A percentile compares a stretch with the other conserved stretches of the same genome.
phyloP scores from a whole-genome alignment of 2,888 invertebrate genomes.

The Agapetus fuscipes region DNA sequence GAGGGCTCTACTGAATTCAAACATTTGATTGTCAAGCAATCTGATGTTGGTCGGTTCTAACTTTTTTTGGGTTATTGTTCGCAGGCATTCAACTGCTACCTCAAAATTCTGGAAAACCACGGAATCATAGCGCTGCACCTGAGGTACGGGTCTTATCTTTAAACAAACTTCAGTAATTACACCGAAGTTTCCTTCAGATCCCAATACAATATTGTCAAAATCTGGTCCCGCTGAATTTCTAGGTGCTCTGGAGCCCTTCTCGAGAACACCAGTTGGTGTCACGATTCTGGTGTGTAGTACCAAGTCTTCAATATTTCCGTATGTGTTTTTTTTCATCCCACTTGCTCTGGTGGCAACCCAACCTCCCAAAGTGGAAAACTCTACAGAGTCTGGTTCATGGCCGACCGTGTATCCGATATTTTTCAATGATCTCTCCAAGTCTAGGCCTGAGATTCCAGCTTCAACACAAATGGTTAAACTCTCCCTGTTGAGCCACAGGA shows the following conservation, averaged over 20 bases:
- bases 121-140: constrained; percentile 81
- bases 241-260: constrained; percentile 76
- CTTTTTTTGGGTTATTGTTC: constrained; percentile 69
- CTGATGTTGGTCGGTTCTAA: constrained; percentile 94
- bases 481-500: constrained; percentile 84
- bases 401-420: constrained; percentile 79
- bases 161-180: constrained; percentile 88
- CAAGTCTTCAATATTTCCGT: constrained; percentile 95
- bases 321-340: constrained; percentile 97
- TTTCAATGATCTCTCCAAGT: constrained; percentile 77
- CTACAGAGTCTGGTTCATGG: constrained; percentile 97
- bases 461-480: constrained; percentile 67
- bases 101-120: constrained; percentile 91
- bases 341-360: constrained; percentile 95
- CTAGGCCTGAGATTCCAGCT: constrained; percentile 89
- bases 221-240: constrained; percentile 93
- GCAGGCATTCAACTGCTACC: constrained; percentile 79
- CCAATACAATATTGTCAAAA: constrained; percentile 70
- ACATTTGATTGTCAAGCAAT: constrained; percentile 94
- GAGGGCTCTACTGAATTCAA: constrained; percentile 80
- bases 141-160: constrained; percentile 82
- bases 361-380: constrained; percentile 95
- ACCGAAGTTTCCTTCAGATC: constrained; percentile 94
- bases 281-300: constrained; percentile 84
- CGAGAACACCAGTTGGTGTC: constrained; percentile 72